Evolutionary conservation across 2,113 vertebrate species (phyloP), one percentile per base, ranked within the genome.

Genomic region (Hydrochoerus hydrochaeris): DNA sequence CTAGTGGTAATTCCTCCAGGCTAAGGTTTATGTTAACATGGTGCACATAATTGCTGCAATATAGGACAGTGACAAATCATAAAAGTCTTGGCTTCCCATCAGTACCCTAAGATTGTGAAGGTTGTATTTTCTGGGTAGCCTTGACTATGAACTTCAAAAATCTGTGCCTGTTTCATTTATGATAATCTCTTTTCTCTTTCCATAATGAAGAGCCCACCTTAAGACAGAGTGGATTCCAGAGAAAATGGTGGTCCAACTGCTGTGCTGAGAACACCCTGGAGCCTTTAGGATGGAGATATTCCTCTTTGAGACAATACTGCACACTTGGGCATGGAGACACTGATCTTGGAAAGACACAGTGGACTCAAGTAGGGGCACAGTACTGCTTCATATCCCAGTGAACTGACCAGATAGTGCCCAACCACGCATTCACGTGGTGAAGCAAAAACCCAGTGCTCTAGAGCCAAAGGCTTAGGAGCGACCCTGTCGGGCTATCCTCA

Each of bases 171-270:
- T 78, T 75, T 87, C 54, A 28, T 65, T 81, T 63, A 54, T 41
- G 58, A 52, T 38, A 19, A 71, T 46, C 63, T 81, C 89, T 5
- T 71, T 78, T 95, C 35, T 57, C 44, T 52, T 67, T 87, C 44
- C 28, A 28, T 44, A 78, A 69, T 32, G 46, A 77, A 63, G 71
- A 58, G 71, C 73, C 57, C 20, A 1, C 46, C 9, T 84, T n/a
- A n/a, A 28, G 62, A 69, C 14, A 58, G 69, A 58, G 12, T 6
- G 20, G 38, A n/a, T 44, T 84, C 93, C 58, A 41, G 95, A 95
- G 46, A 96, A 81, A 94, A 52, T 1, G 96, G 63, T 91, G 95
- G 96, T 95, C 96, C 98, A 91, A 62, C 94, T 96, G 97, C 92
- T 78, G 84, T 19, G 65, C 92, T 81, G 52, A 44, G 80, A 83